Base-by-base conservation (phyloP, 2,888 invertebrate species). In the Drosophila tanythrix region DNA sequence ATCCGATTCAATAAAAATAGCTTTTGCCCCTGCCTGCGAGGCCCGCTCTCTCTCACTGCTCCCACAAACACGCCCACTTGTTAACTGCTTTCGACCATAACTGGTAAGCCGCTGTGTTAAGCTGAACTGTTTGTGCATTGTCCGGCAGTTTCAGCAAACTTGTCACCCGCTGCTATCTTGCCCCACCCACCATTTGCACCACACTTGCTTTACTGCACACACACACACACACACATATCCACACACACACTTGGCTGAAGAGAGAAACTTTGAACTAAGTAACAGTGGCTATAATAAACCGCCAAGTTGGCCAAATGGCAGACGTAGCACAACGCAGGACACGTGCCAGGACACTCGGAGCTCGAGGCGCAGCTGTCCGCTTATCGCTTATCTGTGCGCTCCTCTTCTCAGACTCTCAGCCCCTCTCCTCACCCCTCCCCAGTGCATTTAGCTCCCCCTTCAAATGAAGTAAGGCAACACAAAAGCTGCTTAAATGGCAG, bases 381-480 rank as follows among this genome's bases (percentile, higher is more conserved):
- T 72, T 77, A 69, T 72, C 64, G 59, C 72, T 61, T 77, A 68
- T 73, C 67, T 58, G 21, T n/a, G 59, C 21, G 57, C 50, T 31
- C 31, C 8, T 36, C 46, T 3, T 1, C 38, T 0, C 40, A 1
- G 29, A 0, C 35, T 1, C 38, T 0, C 40, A 1, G 29, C 0
- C 35, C 0, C 25, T 4, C 29, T 0, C 13, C 35, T 15, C n/a
- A 4, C n/a, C 29, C 11, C 25, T 13, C 8, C 25, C 1, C 6
- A 5, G 13, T 10, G 33, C 2, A 27, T 48, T 15, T 48, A 7
- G 21, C 50, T 57, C 53, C 36, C 51, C 31, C 52, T 61, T 67
- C 51, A 74, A 87, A 79, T 87, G 72, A 87, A 84, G 81, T 73
- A 76, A 76, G 85, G 79, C 84, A 87, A 65, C 70, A 82, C 74